Base-by-base conservation (phyloP, 2,113 vertebrate genomes). In the Tetrao urogallus region DNA sequence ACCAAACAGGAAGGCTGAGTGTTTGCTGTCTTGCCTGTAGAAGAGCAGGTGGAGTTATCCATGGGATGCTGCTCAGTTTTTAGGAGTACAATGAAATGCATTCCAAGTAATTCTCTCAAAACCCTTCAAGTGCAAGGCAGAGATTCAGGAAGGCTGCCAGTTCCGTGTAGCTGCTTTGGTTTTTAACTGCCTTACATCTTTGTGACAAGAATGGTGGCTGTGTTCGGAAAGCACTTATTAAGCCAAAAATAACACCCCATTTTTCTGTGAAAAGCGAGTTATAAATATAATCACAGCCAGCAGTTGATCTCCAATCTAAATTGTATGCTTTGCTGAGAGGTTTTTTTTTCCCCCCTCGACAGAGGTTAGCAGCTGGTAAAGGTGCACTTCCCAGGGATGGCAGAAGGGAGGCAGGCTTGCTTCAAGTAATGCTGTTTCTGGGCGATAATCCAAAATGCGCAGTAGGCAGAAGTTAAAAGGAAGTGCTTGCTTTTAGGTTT, bases 401-500 rank as follows among this genome's bases (percentile, higher is more conserved):
- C 32, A 97, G 98, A 97, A 97, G 96, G 98, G 99, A 99, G 99
- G 99, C 99, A 99, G 98, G 98, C 98, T 99, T 99, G 99, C 97
- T 99, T 99, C 98, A 97, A 99, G 98, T 97, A 98, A 98, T 97
- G 90, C 95, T 74, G n/a, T 94, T 97, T 95, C 97, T 97, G 97
- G 98, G 97, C 96, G 77, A 90, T 97, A 97, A 98, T 98, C 98
- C 98, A 98, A 98, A 98, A 98, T 96, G 98, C 96, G 94, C 98
- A 98, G 97, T 98, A 98, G 97, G 98, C 98, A 97, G 97, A 98
- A 98, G 97, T 98, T 98, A 98, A 99, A 99, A 98, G 98, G 98
- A 98, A 99, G 98, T 98, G 98, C 99, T 98, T 99, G 98, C 99
- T 99, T 99, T 99, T 99, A 98, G 99, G 98, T 99, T 99, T 99